A percentile compares a stretch with the other conserved stretches of the same genome.
Conservation (phyloP, 1,140 invertebrate species). For the Saxidomus purpurata region DNA sequence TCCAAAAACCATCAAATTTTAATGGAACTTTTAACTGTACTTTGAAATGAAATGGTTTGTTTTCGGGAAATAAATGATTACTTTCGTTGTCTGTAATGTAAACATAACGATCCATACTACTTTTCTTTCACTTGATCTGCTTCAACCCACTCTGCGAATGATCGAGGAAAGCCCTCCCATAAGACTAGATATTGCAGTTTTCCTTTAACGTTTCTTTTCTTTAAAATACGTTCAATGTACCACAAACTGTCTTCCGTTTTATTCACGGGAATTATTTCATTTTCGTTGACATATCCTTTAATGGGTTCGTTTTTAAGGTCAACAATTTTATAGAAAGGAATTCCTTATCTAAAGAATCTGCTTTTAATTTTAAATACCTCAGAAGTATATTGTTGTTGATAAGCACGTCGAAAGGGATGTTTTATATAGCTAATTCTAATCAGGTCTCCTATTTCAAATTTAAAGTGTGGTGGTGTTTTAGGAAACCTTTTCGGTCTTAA, state of each 20-base stretch:
- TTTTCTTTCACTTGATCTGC: constrained; percentile 30
- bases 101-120: constrained; percentile 42
- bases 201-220: constrained; percentile 25
- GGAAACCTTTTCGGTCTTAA: constrained; percentile 25
- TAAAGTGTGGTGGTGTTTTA: constrained; percentile 13
- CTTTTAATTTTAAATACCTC: constrained; percentile 57
- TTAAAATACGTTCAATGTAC: constrained; percentile 50
- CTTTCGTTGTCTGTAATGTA: constrained; percentile 40
- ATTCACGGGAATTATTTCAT: background rate
- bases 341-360: constrained; percentile 41
- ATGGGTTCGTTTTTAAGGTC: constrained; percentile 35
- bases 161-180: constrained; percentile 54
- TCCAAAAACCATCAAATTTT: constrained; percentile 35
- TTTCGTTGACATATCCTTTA: background rate
- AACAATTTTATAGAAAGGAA: constrained; percentile 7
- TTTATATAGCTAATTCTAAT: constrained; percentile 42
- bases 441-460: constrained; percentile 48
- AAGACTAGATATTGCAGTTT: constrained; percentile 48
- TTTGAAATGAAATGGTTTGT: constrained; percentile 34
- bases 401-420: constrained; percentile 46
- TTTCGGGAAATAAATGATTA: background rate
- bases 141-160: constrained; percentile 44
- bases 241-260: constrained; percentile 45
- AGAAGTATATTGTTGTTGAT: constrained; percentile 59
- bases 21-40: constrained; percentile 21